phyloP scores from a whole-genome alignment of 2,888 invertebrate species.

The Shargacucullia verbasci region DNA sequence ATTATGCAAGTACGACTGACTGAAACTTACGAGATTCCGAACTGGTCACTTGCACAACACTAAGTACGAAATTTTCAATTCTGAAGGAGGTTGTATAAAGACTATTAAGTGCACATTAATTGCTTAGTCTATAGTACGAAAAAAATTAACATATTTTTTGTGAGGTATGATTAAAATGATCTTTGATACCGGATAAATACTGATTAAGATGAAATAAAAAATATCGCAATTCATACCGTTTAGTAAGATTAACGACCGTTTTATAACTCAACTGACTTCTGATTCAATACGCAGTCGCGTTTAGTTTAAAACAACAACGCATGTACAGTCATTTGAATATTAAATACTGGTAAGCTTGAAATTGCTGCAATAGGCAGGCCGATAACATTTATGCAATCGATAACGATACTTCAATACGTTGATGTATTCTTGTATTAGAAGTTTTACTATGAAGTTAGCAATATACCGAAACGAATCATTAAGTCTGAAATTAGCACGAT shows the following conservation, averaged over 20 bases:
- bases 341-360: slow-evolving; percentile 35
- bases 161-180: too few species aligned
- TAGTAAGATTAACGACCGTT: not conserved
- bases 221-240: not conserved
- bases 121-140: too few species aligned
- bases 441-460: slow-evolving; percentile 14
- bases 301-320: slow-evolving; percentile 19
- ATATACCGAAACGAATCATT: slow-evolving; percentile 47
- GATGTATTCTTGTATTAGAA: slow-evolving; percentile 15
- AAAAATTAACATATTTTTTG: too few species aligned
- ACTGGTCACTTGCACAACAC: slow-evolving; percentile 52
- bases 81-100: slow-evolving; percentile 9
- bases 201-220: too few species aligned
- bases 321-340: slow-evolving; percentile 26
- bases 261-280: not conserved
- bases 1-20: slow-evolving; percentile 60
- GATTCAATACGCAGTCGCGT: not conserved
- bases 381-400: slow-evolving; percentile 47
- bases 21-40: slow-evolving; percentile 29
- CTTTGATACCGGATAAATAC: too few species aligned
- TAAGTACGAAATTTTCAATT: slow-evolving; percentile 42
- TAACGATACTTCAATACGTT: slow-evolving; percentile 29
- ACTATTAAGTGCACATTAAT: not conserved
- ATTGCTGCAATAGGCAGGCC: slow-evolving; percentile 35
- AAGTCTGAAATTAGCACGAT: slow-evolving; percentile 77